Conservation (phyloP, 37 sponge, comb jelly and placozoan genomes). For the Spongilla lacustris region DNA sequence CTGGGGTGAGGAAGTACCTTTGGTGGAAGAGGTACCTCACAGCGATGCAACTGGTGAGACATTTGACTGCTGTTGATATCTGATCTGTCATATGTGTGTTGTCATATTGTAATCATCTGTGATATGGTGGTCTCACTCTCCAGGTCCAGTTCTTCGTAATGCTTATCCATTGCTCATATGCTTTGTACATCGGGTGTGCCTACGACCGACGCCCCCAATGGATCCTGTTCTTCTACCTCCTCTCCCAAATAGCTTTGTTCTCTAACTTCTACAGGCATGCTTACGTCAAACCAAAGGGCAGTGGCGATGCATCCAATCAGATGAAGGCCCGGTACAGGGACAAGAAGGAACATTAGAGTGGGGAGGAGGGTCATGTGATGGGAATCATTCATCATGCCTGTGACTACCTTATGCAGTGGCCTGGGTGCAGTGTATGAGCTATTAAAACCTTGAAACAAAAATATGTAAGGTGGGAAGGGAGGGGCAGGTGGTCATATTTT, state of each 20-base stretch:
- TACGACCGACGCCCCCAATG: slow-evolving; percentile 29
- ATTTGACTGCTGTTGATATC: too few species aligned
- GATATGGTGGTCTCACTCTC: too few species aligned
- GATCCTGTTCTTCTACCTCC: slow-evolving; percentile 39
- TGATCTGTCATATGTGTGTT: too few species aligned
- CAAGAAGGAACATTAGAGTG: slow-evolving; percentile 7
- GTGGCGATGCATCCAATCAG: neutral
- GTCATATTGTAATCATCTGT: too few species aligned
- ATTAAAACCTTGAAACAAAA: too few species aligned
- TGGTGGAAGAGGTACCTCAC: slow-evolving; percentile 92
- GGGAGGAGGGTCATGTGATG: too few species aligned
- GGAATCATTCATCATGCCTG: too few species aligned
- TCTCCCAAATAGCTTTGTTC: slow-evolving; percentile 52
- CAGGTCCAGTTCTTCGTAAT: slow-evolving; percentile 54
- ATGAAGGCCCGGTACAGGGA: neutral
- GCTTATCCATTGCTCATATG: neutral
- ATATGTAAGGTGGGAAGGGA: too few species aligned
- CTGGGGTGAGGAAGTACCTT: slow-evolving; percentile 40
- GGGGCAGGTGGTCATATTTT: too few species aligned
- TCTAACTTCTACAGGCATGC: slow-evolving; percentile 62
- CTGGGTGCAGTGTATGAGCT: too few species aligned
- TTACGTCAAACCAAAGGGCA: slow-evolving; percentile 22
- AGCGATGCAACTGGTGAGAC: slow-evolving; percentile 68
- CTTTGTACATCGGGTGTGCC: slow-evolving; percentile 37
- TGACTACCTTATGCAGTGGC: too few species aligned